phyloP scores from a whole-genome alignment of 2,113 vertebrate species.

The Morone chrysops region DNA sequence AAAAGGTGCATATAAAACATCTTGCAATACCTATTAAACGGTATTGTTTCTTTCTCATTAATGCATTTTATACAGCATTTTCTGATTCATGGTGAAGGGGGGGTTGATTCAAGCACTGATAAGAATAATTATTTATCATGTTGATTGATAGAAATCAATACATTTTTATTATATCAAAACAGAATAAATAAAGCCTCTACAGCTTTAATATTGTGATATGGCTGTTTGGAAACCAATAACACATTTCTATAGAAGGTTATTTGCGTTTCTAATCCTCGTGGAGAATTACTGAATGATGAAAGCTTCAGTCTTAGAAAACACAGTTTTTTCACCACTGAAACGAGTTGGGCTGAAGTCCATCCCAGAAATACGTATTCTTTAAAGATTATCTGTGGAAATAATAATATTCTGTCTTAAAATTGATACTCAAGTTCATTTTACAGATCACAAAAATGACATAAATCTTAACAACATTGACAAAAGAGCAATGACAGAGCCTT shows the following conservation, averaged over 20 bases:
- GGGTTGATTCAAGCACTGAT: not conserved
- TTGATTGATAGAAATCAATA: slow-evolving; percentile 28
- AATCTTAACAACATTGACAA: not conserved
- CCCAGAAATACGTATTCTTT: not conserved
- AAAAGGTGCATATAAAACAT: slow-evolving; percentile 4
- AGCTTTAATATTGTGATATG: slow-evolving; percentile 23
- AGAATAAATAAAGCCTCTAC: slow-evolving; percentile 2
- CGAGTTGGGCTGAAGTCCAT: not conserved
- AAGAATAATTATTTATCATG: not conserved
- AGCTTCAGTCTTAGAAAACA: not conserved
- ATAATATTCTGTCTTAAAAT: slow-evolving; percentile 9
- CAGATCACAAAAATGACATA: not conserved
- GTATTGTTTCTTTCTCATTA: not conserved
- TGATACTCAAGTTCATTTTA: not conserved
- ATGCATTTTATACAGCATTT: not conserved
- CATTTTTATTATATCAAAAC: not conserved
- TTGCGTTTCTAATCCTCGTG: slow-evolving; percentile 60
- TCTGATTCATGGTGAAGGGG: not conserved
- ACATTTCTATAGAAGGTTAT: slow-evolving; percentile 44
- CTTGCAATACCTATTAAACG: not conserved
- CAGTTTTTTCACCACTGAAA: not conserved
- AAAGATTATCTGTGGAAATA: slow-evolving; percentile 15
- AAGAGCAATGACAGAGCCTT: not conserved
- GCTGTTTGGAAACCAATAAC: slow-evolving; percentile 58
- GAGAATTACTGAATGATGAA: slow-evolving; percentile 33